Conservation (phyloP, 2,797 vertebrate species). For the Acrossocheilus fasciatus region DNA sequence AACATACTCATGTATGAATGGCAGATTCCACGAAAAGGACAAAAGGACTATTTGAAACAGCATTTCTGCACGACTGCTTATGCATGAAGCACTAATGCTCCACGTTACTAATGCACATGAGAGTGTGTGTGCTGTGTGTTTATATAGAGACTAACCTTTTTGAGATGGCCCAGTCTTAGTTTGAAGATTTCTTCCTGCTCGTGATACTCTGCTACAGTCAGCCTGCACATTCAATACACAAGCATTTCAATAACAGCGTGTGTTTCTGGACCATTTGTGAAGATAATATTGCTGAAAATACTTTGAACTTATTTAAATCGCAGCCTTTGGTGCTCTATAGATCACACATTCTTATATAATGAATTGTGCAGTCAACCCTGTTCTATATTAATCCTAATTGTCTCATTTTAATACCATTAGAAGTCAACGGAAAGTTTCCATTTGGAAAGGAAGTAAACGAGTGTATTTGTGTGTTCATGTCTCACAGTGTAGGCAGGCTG, state of each 20-base stretch:
- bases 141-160: conserved; percentile 79
- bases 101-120: not conserved
- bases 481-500: conserved; percentile 94
- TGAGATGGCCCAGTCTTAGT: conserved; percentile 96
- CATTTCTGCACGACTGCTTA: not conserved
- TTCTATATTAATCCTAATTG: not conserved
- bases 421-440: not conserved
- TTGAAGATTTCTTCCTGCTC: conserved; percentile 99
- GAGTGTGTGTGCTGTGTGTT: not conserved
- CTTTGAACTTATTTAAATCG: not conserved
- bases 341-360: not conserved
- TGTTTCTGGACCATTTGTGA: not conserved
- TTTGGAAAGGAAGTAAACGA: not conserved
- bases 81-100: not conserved
- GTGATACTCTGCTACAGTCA: conserved; percentile 97
- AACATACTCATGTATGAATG: not conserved
- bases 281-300: not conserved
- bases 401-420: not conserved
- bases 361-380: not conserved
- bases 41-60: not conserved
- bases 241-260: not conserved
- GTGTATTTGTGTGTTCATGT: conserved; percentile 23
- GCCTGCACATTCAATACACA: conserved; percentile 73
- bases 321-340: not conserved
- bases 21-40: not conserved